Conservation (phyloP, 2,113 vertebrate genomes). For the Podiceps cristatus region DNA sequence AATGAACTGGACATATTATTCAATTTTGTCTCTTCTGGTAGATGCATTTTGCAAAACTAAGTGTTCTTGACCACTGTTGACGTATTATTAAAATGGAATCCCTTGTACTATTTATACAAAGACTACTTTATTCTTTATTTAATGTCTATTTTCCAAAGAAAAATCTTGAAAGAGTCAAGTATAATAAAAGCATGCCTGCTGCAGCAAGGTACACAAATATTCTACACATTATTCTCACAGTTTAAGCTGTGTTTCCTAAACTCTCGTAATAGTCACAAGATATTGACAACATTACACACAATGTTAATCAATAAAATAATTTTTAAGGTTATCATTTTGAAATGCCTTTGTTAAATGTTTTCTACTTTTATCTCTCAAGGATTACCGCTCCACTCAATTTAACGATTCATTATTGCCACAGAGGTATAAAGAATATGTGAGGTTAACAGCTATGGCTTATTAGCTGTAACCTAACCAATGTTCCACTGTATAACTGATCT, state of each 20-base stretch:
- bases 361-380: constrained; percentile 10
- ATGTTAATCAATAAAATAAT: not conserved
- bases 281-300: not conserved
- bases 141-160: not conserved
- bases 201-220: not conserved
- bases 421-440: constrained; percentile 12
- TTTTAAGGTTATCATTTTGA: not conserved
- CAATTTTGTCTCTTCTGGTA: not conserved
- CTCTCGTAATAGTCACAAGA: not conserved
- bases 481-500: constrained; percentile 20
- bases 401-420: not conserved
- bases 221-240: not conserved
- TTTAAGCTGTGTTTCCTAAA: not conserved
- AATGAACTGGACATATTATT: not conserved
- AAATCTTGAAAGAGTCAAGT: not conserved
- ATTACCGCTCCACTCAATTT: constrained; percentile 20
- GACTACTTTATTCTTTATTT: not conserved
- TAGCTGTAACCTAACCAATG: not conserved
- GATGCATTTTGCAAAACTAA: not conserved
- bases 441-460: not conserved
- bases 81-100: not conserved
- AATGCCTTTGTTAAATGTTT: constrained; percentile 17
- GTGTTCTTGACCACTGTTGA: not conserved
- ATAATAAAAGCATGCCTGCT: not conserved
- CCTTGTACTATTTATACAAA: not conserved